Percentiles rank a stretch among this genome's conserved stretches.
phyloP scores from a whole-genome alignment of 2,888 invertebrate genomes.

The Lithosia quadra region DNA sequence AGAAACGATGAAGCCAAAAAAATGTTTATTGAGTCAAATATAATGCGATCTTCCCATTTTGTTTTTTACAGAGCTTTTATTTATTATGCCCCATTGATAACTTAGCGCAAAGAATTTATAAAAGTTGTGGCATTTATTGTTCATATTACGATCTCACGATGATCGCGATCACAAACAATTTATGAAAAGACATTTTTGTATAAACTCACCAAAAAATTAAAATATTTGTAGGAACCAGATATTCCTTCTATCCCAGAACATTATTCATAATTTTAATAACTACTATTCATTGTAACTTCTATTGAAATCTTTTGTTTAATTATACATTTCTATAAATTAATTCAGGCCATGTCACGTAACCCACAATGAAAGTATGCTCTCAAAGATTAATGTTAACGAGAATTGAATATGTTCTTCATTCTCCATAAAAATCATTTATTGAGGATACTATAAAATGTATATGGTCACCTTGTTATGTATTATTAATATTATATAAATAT shows the following conservation, averaged over 20 bases:
- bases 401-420: no score
- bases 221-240: no score
- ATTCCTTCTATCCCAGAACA: background rate
- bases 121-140: background rate
- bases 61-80: slow-evolving; percentile 8
- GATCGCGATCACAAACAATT: no score
- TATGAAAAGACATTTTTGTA: no score
- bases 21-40: slow-evolving; percentile 4
- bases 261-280: no score
- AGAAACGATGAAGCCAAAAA: background rate
- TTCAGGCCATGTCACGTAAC: slow-evolving; percentile 56
- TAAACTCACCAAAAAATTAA: no score
- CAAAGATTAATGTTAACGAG: slow-evolving; percentile 21
- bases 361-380: slow-evolving; percentile 50
- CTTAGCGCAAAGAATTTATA: background rate
- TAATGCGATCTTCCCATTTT: background rate
- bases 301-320: slow-evolving; percentile 63
- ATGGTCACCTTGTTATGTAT: no score
- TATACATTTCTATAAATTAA: slow-evolving; percentile 65
- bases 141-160: no score
- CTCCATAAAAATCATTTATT: no score
- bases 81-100: background rate
- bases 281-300: slow-evolving; percentile 49
- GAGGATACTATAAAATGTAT: no score
- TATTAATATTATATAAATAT: no score